These are phyloP conservation scores for Sebastes elongatus DNA, from an alignment of 2,797 vertebrate genomes.

Conservation along the genomic window DNA sequence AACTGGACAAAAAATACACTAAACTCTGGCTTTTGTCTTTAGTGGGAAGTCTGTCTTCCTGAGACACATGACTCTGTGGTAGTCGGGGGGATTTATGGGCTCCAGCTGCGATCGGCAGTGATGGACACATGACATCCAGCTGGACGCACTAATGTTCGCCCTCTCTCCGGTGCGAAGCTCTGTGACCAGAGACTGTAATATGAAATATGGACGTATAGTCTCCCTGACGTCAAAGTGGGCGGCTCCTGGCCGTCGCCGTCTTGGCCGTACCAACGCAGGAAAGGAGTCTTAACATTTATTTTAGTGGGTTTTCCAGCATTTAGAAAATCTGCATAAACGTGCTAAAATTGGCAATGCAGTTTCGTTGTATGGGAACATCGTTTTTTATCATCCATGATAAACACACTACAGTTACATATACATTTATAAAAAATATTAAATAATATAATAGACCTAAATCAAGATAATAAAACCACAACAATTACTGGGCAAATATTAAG, in stretches of 20 bases:
- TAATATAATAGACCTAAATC: background rate
- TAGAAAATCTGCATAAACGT: too few species aligned
- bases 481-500: background rate
- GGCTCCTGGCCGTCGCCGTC: too few species aligned
- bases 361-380: too few species aligned
- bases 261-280: too few species aligned
- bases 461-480: background rate
- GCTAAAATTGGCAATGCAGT: too few species aligned
- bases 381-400: background rate
- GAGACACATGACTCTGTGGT: background rate
- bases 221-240: too few species aligned
- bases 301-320: too few species aligned
- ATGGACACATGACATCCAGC: background rate
- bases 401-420: background rate
- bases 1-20: background rate
- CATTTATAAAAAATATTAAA: background rate
- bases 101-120: too few species aligned
- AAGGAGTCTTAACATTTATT: too few species aligned
- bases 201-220: too few species aligned
- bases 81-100: background rate
- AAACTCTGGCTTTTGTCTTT: background rate
- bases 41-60: background rate
- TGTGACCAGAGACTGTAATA: too few species aligned
- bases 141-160: background rate
- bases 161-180: too few species aligned